Evolutionary conservation across 2,113 vertebrate species (phyloP), one percentile per base, ranked within the genome.

Genomic region (Microtus ochrogaster): DNA sequence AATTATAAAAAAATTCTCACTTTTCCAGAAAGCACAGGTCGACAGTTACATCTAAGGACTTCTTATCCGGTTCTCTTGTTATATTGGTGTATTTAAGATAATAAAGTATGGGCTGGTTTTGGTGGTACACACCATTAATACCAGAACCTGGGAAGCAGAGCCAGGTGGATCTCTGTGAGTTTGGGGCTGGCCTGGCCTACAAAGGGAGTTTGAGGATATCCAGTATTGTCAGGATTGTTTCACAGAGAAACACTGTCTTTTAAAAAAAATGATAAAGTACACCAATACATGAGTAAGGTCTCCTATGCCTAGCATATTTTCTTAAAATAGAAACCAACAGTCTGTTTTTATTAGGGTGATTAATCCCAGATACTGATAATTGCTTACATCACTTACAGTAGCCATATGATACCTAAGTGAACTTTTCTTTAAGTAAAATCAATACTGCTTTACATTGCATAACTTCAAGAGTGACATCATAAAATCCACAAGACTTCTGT

Each of bases 341-440:
- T 85, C 86, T 78, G 49, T 78, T 93, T 52, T 39, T 90, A 5
- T 70, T 55, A 70, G 4, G 41, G 36, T 19, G 85, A 33, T 1
- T 63, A 89, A n/a, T 92, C 10, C 74, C 55, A 65, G 74, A 85
- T 33, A 70, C 22, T 87, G 72, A 81, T 91, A 91, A 87, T n/a
- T n/a, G 33, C 36, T 65, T 0, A 22, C 72, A 82, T n/a, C 82
- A 91, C 92, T 68, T 89, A 95, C 4, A 49, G 7, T 24, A 81
- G 70, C 19, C 19, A 83, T n/a, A 68, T n/a, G 83, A 84, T 21
- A 11, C 22, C 30, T 73, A n/a, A 65, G 8, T 70, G 79, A n/a
- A 90, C 76, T 97, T 95, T 83, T 30, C 55, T 88, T 90, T 61
- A 95, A 21, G 33, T 52, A 83, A 82, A 92, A 96, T 90, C 93